A percentile compares a stretch with the other conserved stretches of the same genome.
phyloP scores from a whole-genome alignment of 2,113 vertebrate genomes.

The Corythaeola cristata region DNA sequence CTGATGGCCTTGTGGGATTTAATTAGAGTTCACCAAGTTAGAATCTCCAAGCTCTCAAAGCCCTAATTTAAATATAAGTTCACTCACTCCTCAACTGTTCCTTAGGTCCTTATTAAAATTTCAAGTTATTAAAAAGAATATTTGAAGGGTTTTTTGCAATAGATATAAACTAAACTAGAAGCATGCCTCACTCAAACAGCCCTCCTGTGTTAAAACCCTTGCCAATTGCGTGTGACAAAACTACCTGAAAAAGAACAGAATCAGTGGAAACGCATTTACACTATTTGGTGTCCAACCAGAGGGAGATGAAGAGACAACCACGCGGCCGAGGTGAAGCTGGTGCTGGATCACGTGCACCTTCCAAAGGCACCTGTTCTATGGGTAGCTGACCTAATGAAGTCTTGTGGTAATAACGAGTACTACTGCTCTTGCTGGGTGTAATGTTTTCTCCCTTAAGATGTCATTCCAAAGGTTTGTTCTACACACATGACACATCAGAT shows the following conservation, averaged over 20 bases:
- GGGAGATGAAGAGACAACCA: not conserved
- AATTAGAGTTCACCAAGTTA: slow-evolving; percentile 84
- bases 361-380: not conserved
- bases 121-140: slow-evolving; percentile 80
- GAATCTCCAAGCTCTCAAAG: slow-evolving; percentile 78
- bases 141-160: not conserved
- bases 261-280: not conserved
- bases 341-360: not conserved
- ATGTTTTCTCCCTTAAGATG: not conserved
- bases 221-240: slow-evolving; percentile 50
- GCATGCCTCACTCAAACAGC: slow-evolving; percentile 44
- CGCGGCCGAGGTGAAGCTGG: not conserved
- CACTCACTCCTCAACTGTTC: slow-evolving; percentile 78
- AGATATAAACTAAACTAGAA: slow-evolving; percentile 71
- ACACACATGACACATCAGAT: not conserved
- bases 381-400: not conserved
- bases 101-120: slow-evolving; percentile 84
- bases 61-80: slow-evolving; percentile 83
- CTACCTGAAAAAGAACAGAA: slow-evolving; percentile 44
- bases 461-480: slow-evolving; percentile 40
- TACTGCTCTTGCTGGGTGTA: not conserved
- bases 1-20: slow-evolving; percentile 81
- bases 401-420: not conserved
- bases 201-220: slow-evolving; percentile 51
- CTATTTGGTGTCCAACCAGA: not conserved